These are phyloP conservation scores for Pseudococcus viburni DNA, from an alignment of 2,888 invertebrate species.

Conservation along the genomic window DNA sequence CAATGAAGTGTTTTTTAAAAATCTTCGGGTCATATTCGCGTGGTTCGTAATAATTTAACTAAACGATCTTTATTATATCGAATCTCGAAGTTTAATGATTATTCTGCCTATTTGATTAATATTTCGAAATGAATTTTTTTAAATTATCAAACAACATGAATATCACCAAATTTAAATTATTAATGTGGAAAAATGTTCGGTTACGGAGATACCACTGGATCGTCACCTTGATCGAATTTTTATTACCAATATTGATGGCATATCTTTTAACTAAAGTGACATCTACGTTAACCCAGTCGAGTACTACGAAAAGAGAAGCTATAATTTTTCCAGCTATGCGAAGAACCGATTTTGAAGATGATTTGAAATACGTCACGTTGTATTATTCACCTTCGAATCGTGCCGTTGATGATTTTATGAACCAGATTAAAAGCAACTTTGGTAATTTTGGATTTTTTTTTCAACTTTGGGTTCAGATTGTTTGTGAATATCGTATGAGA, in stretches of 20 bases:
- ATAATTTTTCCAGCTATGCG: background rate
- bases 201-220: slow-evolving; percentile 68
- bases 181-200: slow-evolving; percentile 68
- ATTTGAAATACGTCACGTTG: background rate
- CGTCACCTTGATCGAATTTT: slow-evolving; percentile 67
- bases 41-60: background rate
- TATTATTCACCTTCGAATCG: slow-evolving; percentile 3
- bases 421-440: background rate
- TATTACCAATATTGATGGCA: slow-evolving; percentile 67
- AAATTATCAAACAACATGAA: background rate
- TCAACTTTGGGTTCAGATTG: no score
- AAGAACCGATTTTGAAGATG: background rate
- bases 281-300: background rate
- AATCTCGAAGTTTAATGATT: no score
- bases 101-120: no score
- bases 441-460: no score
- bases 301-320: background rate
- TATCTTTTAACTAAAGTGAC: slow-evolving; percentile 37
- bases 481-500: no score
- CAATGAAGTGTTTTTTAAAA: no score
- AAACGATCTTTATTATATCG: background rate
- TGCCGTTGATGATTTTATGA: background rate
- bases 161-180: slow-evolving; percentile 46
- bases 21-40: no score
- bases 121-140: background rate